A percentile compares a stretch with the other conserved stretches of the same genome.
These are phyloP conservation scores for Phaethornis superciliosus DNA, from an alignment of 2,113 vertebrate genomes.

Conservation along the genomic window DNA sequence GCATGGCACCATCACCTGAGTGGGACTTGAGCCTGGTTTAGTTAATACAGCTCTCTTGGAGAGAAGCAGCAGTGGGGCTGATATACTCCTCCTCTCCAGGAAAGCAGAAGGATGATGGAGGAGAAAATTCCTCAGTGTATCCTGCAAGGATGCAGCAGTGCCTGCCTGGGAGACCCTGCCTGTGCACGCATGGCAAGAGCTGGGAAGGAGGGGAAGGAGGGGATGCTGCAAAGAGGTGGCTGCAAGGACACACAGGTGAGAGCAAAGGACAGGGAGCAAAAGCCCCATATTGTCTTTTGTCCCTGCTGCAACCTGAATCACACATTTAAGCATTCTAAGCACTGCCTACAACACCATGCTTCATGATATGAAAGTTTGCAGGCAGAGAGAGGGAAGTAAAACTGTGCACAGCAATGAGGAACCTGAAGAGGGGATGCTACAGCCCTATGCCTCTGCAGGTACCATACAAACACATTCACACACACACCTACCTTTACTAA, in stretches of 20 bases:
- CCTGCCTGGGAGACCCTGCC: background rate
- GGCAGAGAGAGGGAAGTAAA: background rate
- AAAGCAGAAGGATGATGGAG: background rate
- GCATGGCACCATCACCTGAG: background rate
- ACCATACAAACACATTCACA: background rate
- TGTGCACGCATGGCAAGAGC: background rate
- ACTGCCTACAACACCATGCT: background rate
- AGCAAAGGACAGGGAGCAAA: background rate
- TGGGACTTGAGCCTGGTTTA: background rate
- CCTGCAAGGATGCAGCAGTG: background rate
- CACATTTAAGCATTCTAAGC: background rate
- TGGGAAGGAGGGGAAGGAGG: background rate
- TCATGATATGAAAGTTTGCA: background rate
- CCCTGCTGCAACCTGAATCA: background rate
- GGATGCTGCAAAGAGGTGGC: background rate
- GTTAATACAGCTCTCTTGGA: background rate
- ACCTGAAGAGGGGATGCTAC: background rate
- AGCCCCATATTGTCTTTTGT: background rate
- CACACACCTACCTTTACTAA: constrained; percentile 48
- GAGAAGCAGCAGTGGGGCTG: background rate
- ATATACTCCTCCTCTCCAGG: accelerated
- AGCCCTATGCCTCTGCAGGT: background rate
- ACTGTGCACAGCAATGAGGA: accelerated
- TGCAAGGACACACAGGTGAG: background rate
- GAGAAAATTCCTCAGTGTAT: background rate